These are phyloP conservation scores for Patagioenas fasciata DNA, from an alignment of 2,113 vertebrate genomes.

Conservation along the genomic window DNA sequence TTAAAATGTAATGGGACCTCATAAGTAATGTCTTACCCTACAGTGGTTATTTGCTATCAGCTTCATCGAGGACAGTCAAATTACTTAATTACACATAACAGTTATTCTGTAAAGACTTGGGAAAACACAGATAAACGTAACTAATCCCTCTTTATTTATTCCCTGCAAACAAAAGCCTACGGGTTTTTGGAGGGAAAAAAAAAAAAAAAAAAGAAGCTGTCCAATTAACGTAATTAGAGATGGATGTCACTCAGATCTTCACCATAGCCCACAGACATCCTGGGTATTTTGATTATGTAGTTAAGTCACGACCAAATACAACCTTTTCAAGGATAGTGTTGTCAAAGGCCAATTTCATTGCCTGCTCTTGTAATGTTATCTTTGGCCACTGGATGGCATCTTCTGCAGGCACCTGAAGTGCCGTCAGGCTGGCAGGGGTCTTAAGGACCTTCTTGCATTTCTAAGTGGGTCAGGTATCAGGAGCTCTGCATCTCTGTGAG, in stretches of 20 bases:
- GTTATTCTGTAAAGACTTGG: conserved; percentile 56
- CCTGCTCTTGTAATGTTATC: neutral
- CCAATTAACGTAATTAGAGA: conserved; percentile 55
- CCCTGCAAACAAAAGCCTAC: conserved; percentile 60
- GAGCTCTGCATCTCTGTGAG: neutral
- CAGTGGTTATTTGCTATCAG: conserved; percentile 40
- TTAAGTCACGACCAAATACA: neutral
- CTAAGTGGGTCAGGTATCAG: neutral
- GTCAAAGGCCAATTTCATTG: neutral
- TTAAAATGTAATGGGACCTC: conserved; percentile 30
- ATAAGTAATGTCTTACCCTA: conserved; percentile 15
- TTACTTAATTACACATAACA: conserved; percentile 51
- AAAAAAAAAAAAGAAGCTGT: neutral
- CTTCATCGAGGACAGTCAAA: conserved; percentile 44
- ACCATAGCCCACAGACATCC: neutral
- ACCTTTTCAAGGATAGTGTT: neutral
- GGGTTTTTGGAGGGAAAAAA: neutral
- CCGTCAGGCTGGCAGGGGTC: neutral
- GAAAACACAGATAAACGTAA: conserved; percentile 66
- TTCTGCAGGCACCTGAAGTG: neutral
- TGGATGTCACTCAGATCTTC: neutral
- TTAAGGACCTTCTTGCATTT: neutral
- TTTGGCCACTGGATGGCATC: neutral
- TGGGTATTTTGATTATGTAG: neutral
- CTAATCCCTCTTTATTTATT: conserved; percentile 68